Conservation (phyloP, 2,888 invertebrate species). For the Argyresthia goedartella region DNA sequence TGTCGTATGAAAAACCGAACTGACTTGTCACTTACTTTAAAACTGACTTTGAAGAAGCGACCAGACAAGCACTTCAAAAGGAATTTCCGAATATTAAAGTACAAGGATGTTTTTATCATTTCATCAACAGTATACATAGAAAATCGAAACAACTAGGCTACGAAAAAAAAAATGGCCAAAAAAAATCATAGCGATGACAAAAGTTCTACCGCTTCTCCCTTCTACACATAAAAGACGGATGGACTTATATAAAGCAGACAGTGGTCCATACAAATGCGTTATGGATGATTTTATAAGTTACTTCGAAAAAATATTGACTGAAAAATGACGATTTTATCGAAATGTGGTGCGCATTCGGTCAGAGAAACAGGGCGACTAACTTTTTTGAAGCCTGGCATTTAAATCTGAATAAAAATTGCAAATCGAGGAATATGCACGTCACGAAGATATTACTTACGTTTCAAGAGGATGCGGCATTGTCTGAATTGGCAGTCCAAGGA, state of each 20-base stretch:
- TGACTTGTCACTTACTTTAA: not conserved
- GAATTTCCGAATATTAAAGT: not conserved
- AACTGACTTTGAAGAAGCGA: not conserved
- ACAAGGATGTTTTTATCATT: not conserved
- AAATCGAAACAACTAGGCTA: not conserved
- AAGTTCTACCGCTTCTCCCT: not conserved
- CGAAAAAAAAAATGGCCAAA: not conserved
- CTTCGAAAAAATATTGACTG: not conserved
- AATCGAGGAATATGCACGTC: slow-evolving; percentile 1
- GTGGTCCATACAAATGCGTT: not conserved
- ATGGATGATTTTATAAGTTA: not conserved
- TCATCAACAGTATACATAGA: not conserved
- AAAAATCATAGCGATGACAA: not conserved
- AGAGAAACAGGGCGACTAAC: slow-evolving; percentile 1
- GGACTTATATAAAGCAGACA: not conserved
- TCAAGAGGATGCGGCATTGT: slow-evolving; percentile 2
- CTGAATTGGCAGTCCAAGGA: slow-evolving; percentile 1
- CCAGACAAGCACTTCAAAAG: not conserved
- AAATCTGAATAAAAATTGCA: slow-evolving; percentile 1
- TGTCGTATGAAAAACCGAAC: not conserved
- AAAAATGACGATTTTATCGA: not conserved
- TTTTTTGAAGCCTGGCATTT: slow-evolving; percentile 1
- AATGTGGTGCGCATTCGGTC: not conserved
- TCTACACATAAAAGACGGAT: not conserved
- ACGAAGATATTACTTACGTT: slow-evolving; percentile 2